Conservation (phyloP, 2,888 invertebrate genomes). For the Callimorpha dominula region DNA sequence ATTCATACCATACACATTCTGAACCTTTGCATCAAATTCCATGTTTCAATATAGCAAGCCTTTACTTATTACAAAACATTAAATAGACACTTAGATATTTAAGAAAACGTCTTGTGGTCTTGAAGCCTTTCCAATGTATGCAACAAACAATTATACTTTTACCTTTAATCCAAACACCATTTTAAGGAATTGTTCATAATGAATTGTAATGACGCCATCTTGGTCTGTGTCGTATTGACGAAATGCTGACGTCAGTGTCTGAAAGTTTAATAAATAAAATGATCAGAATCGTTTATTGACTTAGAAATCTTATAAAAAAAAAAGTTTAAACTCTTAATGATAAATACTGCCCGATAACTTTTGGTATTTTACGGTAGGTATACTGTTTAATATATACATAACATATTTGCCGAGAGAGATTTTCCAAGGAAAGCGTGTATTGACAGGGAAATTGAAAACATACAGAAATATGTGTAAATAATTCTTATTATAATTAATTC, state of each 20-base stretch:
- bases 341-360: not conserved
- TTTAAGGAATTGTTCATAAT: conserved; percentile 97
- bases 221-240: conserved; percentile 95
- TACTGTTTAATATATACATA: too few species aligned
- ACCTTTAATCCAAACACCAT: conserved; percentile 95
- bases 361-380: not conserved
- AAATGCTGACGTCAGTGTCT: conserved; percentile 96
- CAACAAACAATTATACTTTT: conserved; percentile 56
- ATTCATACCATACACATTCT: not conserved
- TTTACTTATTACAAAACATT: conserved; percentile 12
- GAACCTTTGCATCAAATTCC: not conserved
- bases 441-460: too few species aligned
- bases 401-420: too few species aligned
- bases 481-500: too few species aligned
- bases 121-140: conserved; percentile 14
- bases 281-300: not conserved
- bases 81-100: conserved; percentile 19
- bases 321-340: not conserved
- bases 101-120: conserved; percentile 6
- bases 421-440: too few species aligned
- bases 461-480: too few species aligned
- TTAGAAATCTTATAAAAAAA: not conserved
- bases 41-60: conserved; percentile 1
- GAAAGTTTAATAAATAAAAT: conserved; percentile 64
- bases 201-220: conserved; percentile 97